Evolutionary conservation across 2,888 invertebrate species (phyloP), one percentile per base, ranked within the genome.

Genomic region (Plebejus melissa): DNA sequence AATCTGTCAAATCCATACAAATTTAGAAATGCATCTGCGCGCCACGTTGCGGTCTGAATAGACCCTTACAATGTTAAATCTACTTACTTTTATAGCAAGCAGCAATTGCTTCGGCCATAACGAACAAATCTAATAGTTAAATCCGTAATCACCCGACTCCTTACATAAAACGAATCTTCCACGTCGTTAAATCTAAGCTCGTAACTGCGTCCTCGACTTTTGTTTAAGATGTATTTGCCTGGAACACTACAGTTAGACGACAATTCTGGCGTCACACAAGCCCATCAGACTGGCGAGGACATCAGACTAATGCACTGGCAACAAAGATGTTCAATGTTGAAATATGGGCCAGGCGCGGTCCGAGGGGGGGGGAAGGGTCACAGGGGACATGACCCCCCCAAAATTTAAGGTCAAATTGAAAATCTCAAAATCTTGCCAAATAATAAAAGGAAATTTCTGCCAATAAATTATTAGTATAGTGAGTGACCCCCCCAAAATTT

Each of bases 61-160:
- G 32, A 32, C 13, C 4, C 54, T 54, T 4, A 54, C 54, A 54
- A 54, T 54, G 54, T 54, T 54, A 16, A 54, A 54, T 60, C 3
- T 58, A 58, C 58, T 58, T 58, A 58, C 60, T 60, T 28, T 32
- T 65, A 36, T 36, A 32, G 16, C 65, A 4, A 65, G 32, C 65
- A 65, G 65, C 32, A 36, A 65, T 65, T 65, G 32, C 65, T 28
- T 4, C 9, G 32, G 16, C 32, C 36, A 16, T 65, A 65, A 32
- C 32, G 65, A 36, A 65, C 65, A 16, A 4, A 5, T 65, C 32
- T 36, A 32, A 65, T 65, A 65, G 65, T 65, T 65, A 65, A 65
- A 65, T 36, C 32, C 32, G 65, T 65, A 65, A 65, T 65, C 65
- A 65, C 65, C 58, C 65, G 65, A 65, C 65, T 65, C 65, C 65